Evolutionary conservation across 2,888 invertebrate genomes (phyloP).

Genomic region (Thecocarcelia acutangulata): DNA sequence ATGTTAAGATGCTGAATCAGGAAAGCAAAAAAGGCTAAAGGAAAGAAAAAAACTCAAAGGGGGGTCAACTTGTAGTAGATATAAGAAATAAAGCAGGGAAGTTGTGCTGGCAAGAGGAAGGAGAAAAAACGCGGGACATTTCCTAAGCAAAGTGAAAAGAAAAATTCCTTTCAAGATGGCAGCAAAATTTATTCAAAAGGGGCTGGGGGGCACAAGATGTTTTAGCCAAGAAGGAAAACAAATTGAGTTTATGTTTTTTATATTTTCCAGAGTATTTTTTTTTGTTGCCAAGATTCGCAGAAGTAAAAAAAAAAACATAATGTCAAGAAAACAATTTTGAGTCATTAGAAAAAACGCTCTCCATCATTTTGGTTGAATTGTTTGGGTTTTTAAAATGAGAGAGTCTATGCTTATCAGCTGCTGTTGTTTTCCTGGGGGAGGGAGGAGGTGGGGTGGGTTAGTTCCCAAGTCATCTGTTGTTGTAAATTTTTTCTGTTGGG

Average conservation of each 20-base stretch:
- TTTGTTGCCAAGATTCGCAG: constrained; percentile 6
- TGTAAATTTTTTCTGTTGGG: constrained; percentile 69
- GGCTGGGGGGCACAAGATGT: not conserved
- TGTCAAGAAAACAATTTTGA: constrained; percentile 57
- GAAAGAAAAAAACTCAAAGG: constrained; percentile 40
- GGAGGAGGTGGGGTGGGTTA: too few species aligned
- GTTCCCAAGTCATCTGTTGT: constrained; percentile 68
- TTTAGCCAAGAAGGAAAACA: too few species aligned
- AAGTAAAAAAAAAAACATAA: constrained; percentile 22
- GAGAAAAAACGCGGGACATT: constrained; percentile 23
- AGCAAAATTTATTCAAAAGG: not conserved
- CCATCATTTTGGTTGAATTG: constrained; percentile 41
- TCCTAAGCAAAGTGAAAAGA: constrained; percentile 16
- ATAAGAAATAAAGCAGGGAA: not conserved
- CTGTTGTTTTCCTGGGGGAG: constrained; percentile 57
- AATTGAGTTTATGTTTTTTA: constrained; percentile 39
- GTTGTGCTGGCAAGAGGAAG: constrained; percentile 3
- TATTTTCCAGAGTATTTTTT: constrained; percentile 40
- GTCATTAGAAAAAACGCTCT: constrained; percentile 60
- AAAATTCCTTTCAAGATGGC: constrained; percentile 7
- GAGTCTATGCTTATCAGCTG: constrained; percentile 10
- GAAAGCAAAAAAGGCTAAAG: not conserved
- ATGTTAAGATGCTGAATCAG: constrained; percentile 17
- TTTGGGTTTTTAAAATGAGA: not conserved
- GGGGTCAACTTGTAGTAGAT: constrained; percentile 50